phyloP scores from a whole-genome alignment of 2,113 vertebrate genomes.

The Seriola rivoliana region DNA sequence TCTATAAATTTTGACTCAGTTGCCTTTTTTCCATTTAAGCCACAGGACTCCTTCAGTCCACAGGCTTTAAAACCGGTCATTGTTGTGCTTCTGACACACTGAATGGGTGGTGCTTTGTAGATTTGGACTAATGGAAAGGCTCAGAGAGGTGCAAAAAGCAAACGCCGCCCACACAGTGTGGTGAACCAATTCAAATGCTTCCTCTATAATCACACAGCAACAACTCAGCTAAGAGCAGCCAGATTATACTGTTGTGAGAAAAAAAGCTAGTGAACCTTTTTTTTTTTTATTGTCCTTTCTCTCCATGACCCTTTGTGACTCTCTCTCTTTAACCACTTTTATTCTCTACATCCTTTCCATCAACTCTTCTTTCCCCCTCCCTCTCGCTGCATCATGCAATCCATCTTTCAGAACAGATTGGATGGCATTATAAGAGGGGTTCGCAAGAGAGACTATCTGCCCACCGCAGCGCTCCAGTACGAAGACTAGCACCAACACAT shows the following conservation, averaged over 20 bases:
- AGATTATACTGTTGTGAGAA: slow-evolving; percentile 60
- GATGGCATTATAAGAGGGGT: slow-evolving; percentile 39
- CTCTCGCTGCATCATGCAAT: slow-evolving; percentile 34
- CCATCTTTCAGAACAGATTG: slow-evolving; percentile 39
- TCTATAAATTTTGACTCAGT: background rate
- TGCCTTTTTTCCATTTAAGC: background rate
- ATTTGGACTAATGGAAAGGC: slow-evolving; percentile 65
- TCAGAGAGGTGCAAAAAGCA: slow-evolving; percentile 63
- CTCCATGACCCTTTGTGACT: slow-evolving; percentile 29
- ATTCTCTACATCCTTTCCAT: slow-evolving; percentile 32
- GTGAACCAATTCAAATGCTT: slow-evolving; percentile 56
- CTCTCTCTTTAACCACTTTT: slow-evolving; percentile 28
- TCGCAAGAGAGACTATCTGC: slow-evolving; percentile 17
- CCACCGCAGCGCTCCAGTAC: slow-evolving; percentile 29
- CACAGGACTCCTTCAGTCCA: background rate
- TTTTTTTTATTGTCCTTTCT: slow-evolving; percentile 33
- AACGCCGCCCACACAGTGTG: slow-evolving; percentile 59
- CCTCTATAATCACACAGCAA: slow-evolving; percentile 71
- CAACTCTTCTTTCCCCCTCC: slow-evolving; percentile 11
- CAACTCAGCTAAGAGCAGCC: slow-evolving; percentile 53
- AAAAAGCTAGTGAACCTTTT: slow-evolving; percentile 32
- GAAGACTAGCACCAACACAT: background rate
- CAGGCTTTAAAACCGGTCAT: slow-evolving; percentile 7
- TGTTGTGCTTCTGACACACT: slow-evolving; percentile 27
- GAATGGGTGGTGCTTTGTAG: slow-evolving; percentile 51